Conservation (phyloP, 2,888 invertebrate species). For the Ernsta delagoae region DNA sequence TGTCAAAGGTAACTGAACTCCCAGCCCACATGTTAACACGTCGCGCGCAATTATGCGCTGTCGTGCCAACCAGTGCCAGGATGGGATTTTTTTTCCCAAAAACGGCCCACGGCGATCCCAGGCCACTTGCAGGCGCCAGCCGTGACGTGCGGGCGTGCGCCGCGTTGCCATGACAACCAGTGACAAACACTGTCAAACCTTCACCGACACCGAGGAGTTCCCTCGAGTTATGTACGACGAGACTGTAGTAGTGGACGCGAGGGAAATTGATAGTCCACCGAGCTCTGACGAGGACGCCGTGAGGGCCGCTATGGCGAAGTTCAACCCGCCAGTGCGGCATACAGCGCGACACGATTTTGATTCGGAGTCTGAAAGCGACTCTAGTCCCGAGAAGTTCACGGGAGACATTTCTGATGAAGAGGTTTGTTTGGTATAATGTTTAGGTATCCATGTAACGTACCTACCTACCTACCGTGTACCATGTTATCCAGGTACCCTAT, state of each 20-base stretch:
- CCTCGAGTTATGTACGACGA: constrained; percentile 83
- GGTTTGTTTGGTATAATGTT: too few species aligned
- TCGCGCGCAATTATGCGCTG: constrained; percentile 44
- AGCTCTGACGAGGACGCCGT: constrained; percentile 64
- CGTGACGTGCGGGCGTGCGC: constrained; percentile 49
- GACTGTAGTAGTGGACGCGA: constrained; percentile 83
- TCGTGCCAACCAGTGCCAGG: constrained; percentile 51
- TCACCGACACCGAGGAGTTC: constrained; percentile 50
- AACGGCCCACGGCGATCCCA: constrained; percentile 34
- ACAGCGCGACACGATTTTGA: constrained; percentile 77
- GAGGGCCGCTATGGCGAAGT: constrained; percentile 72
- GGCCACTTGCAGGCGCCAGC: constrained; percentile 46
- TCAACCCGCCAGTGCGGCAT: constrained; percentile 73
- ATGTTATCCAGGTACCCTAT: too few species aligned
- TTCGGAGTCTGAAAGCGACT: constrained; percentile 73
- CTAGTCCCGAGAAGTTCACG: constrained; percentile 66
- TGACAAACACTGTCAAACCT: constrained; percentile 80
- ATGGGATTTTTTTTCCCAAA: constrained; percentile 36
- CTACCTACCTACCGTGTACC: too few species aligned
- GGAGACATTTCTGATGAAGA: constrained; percentile 62
- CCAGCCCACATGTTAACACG: constrained; percentile 44
- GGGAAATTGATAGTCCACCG: constrained; percentile 83
- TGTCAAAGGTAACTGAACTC: constrained; percentile 1
- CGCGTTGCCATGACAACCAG: constrained; percentile 73
- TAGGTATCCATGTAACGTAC: too few species aligned